Percentiles rank a stretch among this genome's conserved stretches.
These are phyloP conservation scores for Brachyhypopomus occidentalis DNA, from an alignment of 2,113 vertebrate species.

Conservation along the genomic window DNA sequence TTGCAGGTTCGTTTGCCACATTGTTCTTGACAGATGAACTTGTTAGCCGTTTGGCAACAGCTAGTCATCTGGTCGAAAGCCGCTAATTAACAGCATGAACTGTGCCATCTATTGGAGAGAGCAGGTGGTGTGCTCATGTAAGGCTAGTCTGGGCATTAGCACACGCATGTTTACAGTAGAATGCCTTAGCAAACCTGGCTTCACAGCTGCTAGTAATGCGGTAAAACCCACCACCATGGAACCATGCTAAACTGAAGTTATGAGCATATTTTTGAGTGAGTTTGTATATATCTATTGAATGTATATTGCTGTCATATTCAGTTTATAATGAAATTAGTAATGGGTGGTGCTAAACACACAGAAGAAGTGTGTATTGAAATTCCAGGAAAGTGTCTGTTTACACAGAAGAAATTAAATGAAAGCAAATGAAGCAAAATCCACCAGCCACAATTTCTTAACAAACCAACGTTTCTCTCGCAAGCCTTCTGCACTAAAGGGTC, in stretches of 20 bases:
- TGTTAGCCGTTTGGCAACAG: background rate
- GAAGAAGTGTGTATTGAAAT: background rate
- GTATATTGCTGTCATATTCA: too few relatives aligned
- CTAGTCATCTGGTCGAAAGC: background rate
- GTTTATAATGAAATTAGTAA: too few relatives aligned
- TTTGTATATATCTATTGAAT: too few relatives aligned
- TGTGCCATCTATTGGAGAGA: conserved; percentile 36
- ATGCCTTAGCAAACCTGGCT: too few relatives aligned
- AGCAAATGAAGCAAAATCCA: background rate
- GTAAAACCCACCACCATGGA: too few relatives aligned
- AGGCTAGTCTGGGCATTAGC: background rate
- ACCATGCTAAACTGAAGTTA: too few relatives aligned
- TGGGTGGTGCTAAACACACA: too few relatives aligned
- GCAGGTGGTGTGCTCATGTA: background rate
- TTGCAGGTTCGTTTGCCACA: background rate
- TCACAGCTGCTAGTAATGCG: too few relatives aligned
- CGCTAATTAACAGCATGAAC: conserved; percentile 7
- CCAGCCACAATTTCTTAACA: background rate
- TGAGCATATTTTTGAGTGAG: too few relatives aligned
- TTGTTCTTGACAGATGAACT: background rate
- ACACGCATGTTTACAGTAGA: background rate
- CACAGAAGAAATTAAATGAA: too few relatives aligned
- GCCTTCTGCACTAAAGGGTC: conserved; percentile 9
- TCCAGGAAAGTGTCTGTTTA: background rate
- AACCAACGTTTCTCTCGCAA: conserved; percentile 12